These are phyloP conservation scores for Parotocinclus haroldoi DNA, from an alignment of 2,797 vertebrate genomes.

Conservation along the genomic window DNA sequence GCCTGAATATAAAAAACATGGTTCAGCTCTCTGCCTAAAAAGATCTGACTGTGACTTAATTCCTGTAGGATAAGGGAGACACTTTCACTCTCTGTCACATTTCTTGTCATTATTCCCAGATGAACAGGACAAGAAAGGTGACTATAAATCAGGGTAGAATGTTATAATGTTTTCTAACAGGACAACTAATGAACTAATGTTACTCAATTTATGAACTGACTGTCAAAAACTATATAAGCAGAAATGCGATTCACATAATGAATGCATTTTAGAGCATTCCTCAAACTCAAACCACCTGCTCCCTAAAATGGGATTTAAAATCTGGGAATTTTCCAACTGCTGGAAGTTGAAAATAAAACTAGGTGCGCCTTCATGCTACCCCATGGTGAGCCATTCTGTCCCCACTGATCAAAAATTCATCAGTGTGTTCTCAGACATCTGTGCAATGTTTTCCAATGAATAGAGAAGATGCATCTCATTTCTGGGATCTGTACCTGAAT, in stretches of 20 bases:
- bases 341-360: slow-evolving; percentile 15
- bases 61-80: slow-evolving; percentile 29
- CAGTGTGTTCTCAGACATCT: slow-evolving; percentile 18
- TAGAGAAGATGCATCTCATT: slow-evolving; percentile 19
- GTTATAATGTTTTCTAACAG: no score
- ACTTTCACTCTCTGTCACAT: slow-evolving; percentile 7
- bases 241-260: no score
- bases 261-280: no score
- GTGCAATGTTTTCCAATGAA: slow-evolving; percentile 15
- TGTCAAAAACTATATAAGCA: no score
- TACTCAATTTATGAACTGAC: no score
- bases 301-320: neutral
- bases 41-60: slow-evolving; percentile 52
- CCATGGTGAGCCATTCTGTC: slow-evolving; percentile 14
- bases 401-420: slow-evolving; percentile 21
- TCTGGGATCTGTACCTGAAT: slow-evolving; percentile 23
- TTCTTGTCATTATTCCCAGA: slow-evolving; percentile 11
- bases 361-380: neutral
- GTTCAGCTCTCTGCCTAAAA: slow-evolving; percentile 51
- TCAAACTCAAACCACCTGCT: neutral
- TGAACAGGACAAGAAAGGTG: no score
- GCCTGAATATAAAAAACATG: slow-evolving; percentile 41
- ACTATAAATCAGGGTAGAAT: no score
- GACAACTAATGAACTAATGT: no score
- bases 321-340: neutral